Evolutionary conservation across 2,113 vertebrate species (phyloP).

Genomic region (Catharus minimus): DNA sequence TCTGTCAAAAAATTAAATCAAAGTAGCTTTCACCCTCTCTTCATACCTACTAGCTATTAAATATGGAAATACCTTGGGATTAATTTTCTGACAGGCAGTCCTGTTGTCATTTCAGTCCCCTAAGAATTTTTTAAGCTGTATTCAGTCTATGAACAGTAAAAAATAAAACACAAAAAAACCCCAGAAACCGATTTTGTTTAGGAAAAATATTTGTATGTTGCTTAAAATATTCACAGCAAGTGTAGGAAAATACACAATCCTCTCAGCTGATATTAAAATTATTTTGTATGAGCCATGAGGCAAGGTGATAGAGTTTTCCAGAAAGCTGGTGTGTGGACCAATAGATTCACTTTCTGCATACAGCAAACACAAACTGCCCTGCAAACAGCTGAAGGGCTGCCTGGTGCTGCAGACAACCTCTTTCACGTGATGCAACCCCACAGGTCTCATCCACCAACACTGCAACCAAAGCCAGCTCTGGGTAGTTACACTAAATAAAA

Average conservation of each 20-base stretch:
- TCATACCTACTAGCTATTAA: not conserved
- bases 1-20: not conserved
- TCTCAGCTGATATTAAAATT: not conserved
- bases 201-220: not conserved
- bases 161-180: not conserved
- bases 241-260: not conserved
- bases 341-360: not conserved
- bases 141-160: not conserved
- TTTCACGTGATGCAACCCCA: fast-evolving
- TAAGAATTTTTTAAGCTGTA: not conserved
- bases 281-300: not conserved
- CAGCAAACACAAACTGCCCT: not conserved
- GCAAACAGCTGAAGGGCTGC: not conserved
- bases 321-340: not conserved
- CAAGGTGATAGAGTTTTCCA: not conserved
- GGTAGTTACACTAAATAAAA: not conserved
- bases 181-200: not conserved
- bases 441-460: not conserved
- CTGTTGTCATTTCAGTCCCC: not conserved
- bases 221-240: not conserved
- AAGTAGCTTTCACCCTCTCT: not conserved
- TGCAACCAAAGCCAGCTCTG: not conserved
- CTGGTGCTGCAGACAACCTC: not conserved
- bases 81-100: not conserved
- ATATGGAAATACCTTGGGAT: not conserved